A percentile compares a stretch with the other conserved stretches of the same genome.
Conservation (phyloP, 2,888 invertebrate genomes). For the Orthonychiurus folsomi region DNA sequence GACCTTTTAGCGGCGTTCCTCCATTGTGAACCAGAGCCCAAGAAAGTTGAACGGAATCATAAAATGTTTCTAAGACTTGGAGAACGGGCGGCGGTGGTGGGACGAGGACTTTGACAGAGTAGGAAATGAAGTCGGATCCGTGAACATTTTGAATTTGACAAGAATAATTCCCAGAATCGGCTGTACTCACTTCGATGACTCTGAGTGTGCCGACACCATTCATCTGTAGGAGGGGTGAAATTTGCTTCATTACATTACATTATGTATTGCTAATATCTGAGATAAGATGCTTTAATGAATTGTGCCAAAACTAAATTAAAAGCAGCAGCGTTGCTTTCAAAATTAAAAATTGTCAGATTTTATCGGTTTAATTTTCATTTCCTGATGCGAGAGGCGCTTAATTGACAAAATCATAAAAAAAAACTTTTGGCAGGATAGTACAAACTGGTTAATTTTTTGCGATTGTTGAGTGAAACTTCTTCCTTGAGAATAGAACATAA, state of each 20-base stretch:
- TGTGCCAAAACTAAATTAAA: background rate
- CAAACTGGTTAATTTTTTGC: too few relatives aligned
- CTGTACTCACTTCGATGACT: slow-evolving; percentile 41
- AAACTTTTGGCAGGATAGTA: too few relatives aligned
- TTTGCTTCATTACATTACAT: too few relatives aligned
- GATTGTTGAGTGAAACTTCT: too few relatives aligned
- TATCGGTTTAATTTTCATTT: too few relatives aligned
- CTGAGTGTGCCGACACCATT: slow-evolving; percentile 35
- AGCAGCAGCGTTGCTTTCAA: too few relatives aligned
- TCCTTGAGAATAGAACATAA: too few relatives aligned
- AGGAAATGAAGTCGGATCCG: slow-evolving; percentile 73
- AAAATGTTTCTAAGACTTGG: slow-evolving; percentile 69
- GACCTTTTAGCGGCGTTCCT: slow-evolving; percentile 56
- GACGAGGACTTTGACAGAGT: slow-evolving; percentile 56
- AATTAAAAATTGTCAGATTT: background rate
- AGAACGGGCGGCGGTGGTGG: slow-evolving; percentile 74
- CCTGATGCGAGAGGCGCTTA: too few relatives aligned
- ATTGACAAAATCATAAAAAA: too few relatives aligned
- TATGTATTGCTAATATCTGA: too few relatives aligned
- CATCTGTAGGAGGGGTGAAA: slow-evolving; percentile 17
- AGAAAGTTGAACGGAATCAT: slow-evolving; percentile 69
- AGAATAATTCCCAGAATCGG: slow-evolving; percentile 82
- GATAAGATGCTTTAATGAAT: too few relatives aligned
- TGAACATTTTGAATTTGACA: slow-evolving; percentile 75
- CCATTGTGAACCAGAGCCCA: slow-evolving; percentile 75